Base-by-base conservation (phyloP, 2,797 vertebrate species). In the Varecia variegata region DNA sequence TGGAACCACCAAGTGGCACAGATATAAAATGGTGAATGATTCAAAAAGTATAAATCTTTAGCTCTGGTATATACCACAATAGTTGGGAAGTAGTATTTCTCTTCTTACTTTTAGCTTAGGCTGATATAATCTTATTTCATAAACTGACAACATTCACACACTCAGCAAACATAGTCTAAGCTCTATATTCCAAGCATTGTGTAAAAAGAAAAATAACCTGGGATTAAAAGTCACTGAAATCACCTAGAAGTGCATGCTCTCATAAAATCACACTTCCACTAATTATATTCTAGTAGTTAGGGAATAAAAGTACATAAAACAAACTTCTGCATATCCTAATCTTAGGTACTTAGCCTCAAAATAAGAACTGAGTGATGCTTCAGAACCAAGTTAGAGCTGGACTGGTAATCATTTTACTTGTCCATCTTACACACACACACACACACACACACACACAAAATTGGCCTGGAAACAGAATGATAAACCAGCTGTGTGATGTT, bases 61-160 rank as follows among this genome's bases (percentile, higher is more conserved):
- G 30, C 11, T 79, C 73, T 89, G 27, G 79, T 68, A 13, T 47
- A 38, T 73, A 35, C 27, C 73, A 73, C 38, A 83, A 38, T 2
- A 60, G 23, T 88, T 67, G 52, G 38, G 38, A 88, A 35, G 32
- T 67, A 74, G 58, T 73, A 30, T 60, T 76, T 93, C 87, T 58
- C 47, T 84, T 94, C 58, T 88, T 77, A 76, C 5, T 52, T 85
- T 95, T 47, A 65, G 76, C 56, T 91, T 84, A 94, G n/a, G 12
- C 76, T 79, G 43, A 90, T 10, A 81, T 82, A 94, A 84, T 87
- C 83, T 79, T 95, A 86, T 95, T 86, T 86, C n/a, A 81, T 52
- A 96, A 92, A 96, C 4, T 89, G 58, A 86, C 60, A 91, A 76
- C 17, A 89, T 62, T 87, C 73, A 90, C 40, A 84, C 25, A 83